phyloP scores from a whole-genome alignment of 2,797 vertebrate genomes.

The Leuciscus waleckii region DNA sequence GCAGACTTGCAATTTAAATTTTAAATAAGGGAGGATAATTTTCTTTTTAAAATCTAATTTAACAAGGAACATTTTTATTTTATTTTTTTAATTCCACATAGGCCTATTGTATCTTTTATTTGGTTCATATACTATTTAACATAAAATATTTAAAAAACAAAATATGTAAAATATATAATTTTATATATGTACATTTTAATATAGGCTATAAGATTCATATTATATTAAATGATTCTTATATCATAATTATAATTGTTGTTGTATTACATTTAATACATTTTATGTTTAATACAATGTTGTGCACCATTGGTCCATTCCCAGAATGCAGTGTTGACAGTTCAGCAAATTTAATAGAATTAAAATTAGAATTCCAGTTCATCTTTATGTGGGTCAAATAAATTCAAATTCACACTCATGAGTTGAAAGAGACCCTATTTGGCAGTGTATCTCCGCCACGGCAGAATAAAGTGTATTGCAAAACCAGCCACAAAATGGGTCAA shows the following conservation, averaged over 20 bases:
- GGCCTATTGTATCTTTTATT: not conserved
- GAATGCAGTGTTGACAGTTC: not conserved
- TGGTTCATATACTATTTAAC: not conserved
- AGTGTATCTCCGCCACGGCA: not conserved
- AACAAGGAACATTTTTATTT: not conserved
- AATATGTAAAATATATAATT: not conserved
- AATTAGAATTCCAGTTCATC: not conserved
- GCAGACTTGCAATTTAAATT: not conserved
- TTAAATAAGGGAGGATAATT: not conserved
- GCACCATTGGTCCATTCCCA: not conserved
- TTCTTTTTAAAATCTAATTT: not conserved
- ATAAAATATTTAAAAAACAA: not conserved
- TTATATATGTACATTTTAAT: not conserved
- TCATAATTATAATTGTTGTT: not conserved
- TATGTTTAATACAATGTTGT: not conserved
- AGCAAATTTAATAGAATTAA: not conserved
- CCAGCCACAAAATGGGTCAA: slow-evolving; percentile 7
- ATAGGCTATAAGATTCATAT: no score
- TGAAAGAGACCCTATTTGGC: not conserved
- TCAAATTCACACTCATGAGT: not conserved
- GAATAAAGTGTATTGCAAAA: slow-evolving; percentile 1
- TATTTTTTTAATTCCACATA: no score
- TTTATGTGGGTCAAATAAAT: not conserved
- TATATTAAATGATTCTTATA: not conserved
- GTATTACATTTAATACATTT: not conserved